Base-by-base conservation (phyloP, 2,888 invertebrate genomes). In the Kryphioiulus occultus region DNA sequence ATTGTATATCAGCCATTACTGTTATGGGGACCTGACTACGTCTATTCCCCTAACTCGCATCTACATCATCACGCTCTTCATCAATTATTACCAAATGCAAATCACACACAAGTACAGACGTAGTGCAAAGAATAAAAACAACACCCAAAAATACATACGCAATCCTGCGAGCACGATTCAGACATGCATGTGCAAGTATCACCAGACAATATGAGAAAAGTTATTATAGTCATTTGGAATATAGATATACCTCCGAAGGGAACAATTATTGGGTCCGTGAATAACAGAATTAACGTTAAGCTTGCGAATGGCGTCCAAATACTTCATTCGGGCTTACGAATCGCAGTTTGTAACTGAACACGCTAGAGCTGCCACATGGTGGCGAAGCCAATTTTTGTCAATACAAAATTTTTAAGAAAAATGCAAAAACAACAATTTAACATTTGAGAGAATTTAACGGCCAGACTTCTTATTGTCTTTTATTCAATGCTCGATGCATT, bases 31-130 rank as follows among this genome's bases (percentile, higher is more conserved):
- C 59, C 59, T 22, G n/a, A 59, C 59, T 59, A 59, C 5, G n/a
- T n/a, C n/a, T 59, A 59, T 59, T 59, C 59, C 59, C 59, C n/a
- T 15, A 19, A 59, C 59, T 59, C 59, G 59, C 59, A 59, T 59
- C 59, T 59, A 59, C 59, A 59, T 59, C 59, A 59, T 59, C 59
- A 59, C 59, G 59, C 59, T 59, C 59, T 59, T 59, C 59, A 59
- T 59, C 59, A 59, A 59, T 59, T 59, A 59, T 59, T 59, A 59
- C 59, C 59, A 59, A 59, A 59, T 59, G 59, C 59, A 59, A 59
- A 59, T 59, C 59, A 59, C 22, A 59, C n/a, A 59, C n/a, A 59
- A 59, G 59, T 19, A n/a, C n/a, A 59, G 59, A 59, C 59, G n/a
- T 59, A n/a, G n/a, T 59, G 59, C 59, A 59, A 59, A 59, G 59